Conservation (phyloP, 2,113 vertebrate genomes). For the Scartelaos histophorus region DNA sequence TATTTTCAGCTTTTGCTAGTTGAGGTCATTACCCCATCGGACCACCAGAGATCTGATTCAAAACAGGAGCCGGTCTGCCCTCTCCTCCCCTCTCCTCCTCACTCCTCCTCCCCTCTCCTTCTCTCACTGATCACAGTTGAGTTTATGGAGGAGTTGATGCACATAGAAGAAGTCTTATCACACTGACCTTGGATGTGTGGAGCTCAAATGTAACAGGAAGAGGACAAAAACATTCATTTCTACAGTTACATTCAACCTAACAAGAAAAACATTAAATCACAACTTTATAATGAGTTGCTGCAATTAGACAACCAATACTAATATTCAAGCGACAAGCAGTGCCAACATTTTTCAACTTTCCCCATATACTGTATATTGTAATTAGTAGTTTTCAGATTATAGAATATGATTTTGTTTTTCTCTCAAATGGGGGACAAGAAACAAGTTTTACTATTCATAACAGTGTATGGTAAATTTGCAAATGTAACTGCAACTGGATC, state of each 20-base stretch:
- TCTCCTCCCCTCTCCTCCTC: not conserved
- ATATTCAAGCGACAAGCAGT: not conserved
- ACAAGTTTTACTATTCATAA: too few relatives aligned
- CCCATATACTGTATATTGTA: not conserved
- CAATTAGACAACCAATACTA: too few relatives aligned
- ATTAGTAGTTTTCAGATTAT: too few relatives aligned
- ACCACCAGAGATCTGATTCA: constrained; percentile 6
- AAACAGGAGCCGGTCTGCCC: constrained; percentile 21
- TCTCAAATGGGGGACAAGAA: too few relatives aligned
- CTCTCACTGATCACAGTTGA: constrained; percentile 35
- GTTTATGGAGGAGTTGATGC: constrained; percentile 35
- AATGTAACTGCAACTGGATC: too few relatives aligned
- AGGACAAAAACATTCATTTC: constrained; percentile 33
- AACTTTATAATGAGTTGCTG: too few relatives aligned
- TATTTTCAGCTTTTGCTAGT: constrained; percentile 8
- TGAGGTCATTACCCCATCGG: constrained; percentile 1
- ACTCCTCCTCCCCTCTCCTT: not conserved
- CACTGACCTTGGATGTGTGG: constrained; percentile 51
- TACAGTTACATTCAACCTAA: not conserved
- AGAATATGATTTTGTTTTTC: too few relatives aligned
- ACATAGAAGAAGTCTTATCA: constrained; percentile 46
- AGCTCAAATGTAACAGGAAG: constrained; percentile 34
- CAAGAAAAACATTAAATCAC: too few relatives aligned
- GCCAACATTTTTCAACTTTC: not conserved
- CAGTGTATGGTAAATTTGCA: too few relatives aligned